A percentile compares a stretch with the other conserved stretches of the same genome.
Evolutionary conservation across 2,113 vertebrate species (phyloP).

Genomic region (Leiothrix lutea): DNA sequence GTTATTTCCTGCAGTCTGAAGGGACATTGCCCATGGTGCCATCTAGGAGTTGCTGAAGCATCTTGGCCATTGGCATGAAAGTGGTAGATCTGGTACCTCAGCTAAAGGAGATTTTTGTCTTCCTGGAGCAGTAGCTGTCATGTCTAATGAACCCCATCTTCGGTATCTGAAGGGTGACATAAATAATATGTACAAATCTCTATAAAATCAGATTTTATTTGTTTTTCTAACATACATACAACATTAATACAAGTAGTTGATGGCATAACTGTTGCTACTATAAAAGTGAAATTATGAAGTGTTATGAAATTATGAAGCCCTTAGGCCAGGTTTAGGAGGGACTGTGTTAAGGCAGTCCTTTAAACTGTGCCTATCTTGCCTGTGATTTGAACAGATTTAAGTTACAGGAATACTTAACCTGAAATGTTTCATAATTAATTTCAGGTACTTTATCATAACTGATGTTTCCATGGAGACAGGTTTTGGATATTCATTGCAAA

Average conservation of each 20-base stretch:
- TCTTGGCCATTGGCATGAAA: neutral
- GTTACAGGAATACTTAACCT: neutral
- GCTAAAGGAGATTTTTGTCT: neutral
- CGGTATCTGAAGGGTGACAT: neutral
- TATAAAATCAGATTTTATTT: neutral
- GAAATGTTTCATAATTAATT: neutral
- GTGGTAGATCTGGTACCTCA: neutral
- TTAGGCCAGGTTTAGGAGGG: neutral
- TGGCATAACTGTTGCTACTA: neutral
- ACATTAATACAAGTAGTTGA: neutral
- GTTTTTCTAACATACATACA: neutral
- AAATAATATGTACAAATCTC: neutral
- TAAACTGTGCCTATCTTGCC: neutral
- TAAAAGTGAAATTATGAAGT: neutral
- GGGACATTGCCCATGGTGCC: neutral
- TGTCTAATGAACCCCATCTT: neutral
- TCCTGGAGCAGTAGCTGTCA: neutral
- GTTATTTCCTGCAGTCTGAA: neutral
- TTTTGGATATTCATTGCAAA: neutral
- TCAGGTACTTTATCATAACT: neutral
- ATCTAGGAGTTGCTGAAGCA: neutral
- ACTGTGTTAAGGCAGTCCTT: neutral
- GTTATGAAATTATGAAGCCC: neutral
- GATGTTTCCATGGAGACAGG: neutral
- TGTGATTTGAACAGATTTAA: neutral